Evolutionary conservation across 2,888 invertebrate species (phyloP).

Genomic region (Caenorhabditis sulstoni): DNA sequence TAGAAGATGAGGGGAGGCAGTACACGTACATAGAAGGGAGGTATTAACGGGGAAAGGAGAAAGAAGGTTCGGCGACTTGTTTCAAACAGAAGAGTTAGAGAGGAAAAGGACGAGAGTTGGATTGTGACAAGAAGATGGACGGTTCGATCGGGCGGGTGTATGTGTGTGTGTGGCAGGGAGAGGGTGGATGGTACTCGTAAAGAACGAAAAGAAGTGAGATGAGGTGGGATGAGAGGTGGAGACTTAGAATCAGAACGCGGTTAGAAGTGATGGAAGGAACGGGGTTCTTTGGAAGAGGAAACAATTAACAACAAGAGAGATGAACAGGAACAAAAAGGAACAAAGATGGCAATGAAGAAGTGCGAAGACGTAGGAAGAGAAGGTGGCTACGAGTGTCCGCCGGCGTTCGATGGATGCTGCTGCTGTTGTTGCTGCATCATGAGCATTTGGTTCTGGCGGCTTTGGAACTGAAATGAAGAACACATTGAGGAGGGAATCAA

Average conservation of each 20-base stretch:
- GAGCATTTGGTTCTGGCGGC: conserved; percentile 50
- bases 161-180: conserved; percentile 24
- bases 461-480: conserved; percentile 31
- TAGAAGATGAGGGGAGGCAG: not conserved
- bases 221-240: not conserved
- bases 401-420: conserved; percentile 48
- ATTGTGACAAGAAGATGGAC: conserved; percentile 26
- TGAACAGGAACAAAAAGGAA: not conserved
- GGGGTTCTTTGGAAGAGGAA: no score
- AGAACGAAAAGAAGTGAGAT: no score
- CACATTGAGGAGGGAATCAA: no score
- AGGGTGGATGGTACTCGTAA: conserved; percentile 1
- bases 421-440: conserved; percentile 43
- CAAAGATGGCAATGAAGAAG: not conserved
- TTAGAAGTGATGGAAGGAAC: not conserved
- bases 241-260: not conserved
- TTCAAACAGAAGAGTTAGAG: conserved; percentile 17
- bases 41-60: conserved; percentile 42
- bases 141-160: no score
- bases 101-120: conserved; percentile 13
- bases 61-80: not conserved
- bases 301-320: not conserved
- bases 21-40: conserved; percentile 43
- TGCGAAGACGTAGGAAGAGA: no score
- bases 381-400: conserved; percentile 23